Conservation (phyloP, 2,113 vertebrate genomes). For the Muscicapa adusta region DNA sequence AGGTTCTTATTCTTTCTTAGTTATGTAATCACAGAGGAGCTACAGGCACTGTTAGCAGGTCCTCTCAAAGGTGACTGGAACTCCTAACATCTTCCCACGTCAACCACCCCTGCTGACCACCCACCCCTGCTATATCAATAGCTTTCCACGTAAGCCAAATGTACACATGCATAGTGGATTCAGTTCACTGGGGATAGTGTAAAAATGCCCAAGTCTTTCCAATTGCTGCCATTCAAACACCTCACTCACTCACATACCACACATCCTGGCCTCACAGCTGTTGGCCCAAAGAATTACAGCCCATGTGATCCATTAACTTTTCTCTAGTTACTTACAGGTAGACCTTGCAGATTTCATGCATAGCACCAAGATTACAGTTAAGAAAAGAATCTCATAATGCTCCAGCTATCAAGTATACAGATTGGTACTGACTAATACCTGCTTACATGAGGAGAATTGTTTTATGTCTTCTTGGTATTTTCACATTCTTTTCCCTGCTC, state of each 20-base stretch:
- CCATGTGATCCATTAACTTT: neutral
- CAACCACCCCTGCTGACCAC: neutral
- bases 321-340: neutral
- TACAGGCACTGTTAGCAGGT: no score
- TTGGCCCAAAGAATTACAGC: neutral
- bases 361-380: neutral
- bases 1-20: neutral
- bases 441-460: neutral
- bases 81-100: neutral
- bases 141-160: neutral
- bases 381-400: neutral
- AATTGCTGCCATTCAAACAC: neutral
- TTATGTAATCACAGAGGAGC: neutral
- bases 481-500: neutral
- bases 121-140: neutral
- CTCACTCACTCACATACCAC: accelerated
- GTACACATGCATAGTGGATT: neutral
- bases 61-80: neutral
- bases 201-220: neutral
- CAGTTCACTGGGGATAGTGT: neutral
- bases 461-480: neutral
- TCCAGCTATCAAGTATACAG: neutral
- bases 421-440: neutral
- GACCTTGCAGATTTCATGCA: neutral
- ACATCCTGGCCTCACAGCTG: neutral